These are phyloP conservation scores for Alectura lathami DNA, from an alignment of 2,113 vertebrate genomes.

Conservation along the genomic window DNA sequence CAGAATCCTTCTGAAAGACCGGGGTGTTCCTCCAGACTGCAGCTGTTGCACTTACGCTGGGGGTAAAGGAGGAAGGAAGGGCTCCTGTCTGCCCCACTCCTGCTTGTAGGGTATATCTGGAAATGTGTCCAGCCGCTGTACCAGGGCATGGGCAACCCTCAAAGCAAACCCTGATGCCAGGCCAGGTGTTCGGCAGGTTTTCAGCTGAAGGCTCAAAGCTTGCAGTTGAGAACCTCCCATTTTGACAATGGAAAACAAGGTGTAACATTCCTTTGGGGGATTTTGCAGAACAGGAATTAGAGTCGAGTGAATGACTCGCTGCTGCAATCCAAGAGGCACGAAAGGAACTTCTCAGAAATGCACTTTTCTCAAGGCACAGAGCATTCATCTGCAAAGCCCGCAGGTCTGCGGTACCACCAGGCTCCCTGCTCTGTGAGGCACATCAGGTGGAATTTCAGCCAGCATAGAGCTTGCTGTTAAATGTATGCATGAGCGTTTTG, in stretches of 20 bases:
- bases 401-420: neutral
- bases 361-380: rapidly evolving
- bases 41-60: neutral
- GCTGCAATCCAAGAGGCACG: neutral
- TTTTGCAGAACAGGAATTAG: neutral
- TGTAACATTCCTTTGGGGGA: neutral
- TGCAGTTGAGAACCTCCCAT: neutral
- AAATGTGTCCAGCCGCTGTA: neutral
- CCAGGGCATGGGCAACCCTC: neutral
- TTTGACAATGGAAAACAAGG: neutral
- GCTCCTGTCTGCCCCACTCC: rapidly evolving
- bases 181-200: neutral
- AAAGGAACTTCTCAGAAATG: neutral
- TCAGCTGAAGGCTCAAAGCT: neutral
- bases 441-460: neutral
- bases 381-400: neutral
- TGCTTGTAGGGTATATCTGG: neutral
- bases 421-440: neutral
- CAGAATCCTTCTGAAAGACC: neutral
- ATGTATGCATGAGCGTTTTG: rapidly evolving
- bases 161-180: neutral
- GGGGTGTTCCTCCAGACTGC: neutral
- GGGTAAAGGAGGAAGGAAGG: neutral
- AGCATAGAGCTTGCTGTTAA: neutral
- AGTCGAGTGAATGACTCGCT: neutral